Conservation (phyloP, 37 sponge, comb jelly and placozoan genomes). For the Chondrilla cf. caribensis region DNA sequence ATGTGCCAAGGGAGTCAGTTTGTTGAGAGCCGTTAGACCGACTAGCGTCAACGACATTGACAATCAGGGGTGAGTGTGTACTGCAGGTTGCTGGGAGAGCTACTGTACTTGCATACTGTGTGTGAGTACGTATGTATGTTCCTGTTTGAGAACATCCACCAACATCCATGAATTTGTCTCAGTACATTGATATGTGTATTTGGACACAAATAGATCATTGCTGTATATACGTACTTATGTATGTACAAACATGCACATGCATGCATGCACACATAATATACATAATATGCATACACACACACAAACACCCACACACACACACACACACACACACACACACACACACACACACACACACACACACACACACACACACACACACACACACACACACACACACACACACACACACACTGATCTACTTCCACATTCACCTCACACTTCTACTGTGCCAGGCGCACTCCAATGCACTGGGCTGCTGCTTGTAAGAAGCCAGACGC, state of each 20-base stretch:
- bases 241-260: too few relatives aligned
- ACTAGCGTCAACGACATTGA: constrained; percentile 62
- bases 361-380: not conserved
- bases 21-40: constrained; percentile 53
- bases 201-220: too few relatives aligned
- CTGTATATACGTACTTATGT: too few relatives aligned
- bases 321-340: not conserved
- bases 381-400: not conserved
- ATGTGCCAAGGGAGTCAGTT: constrained; percentile 54
- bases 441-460: constrained; percentile 44
- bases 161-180: too few relatives aligned
- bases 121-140: too few relatives aligned
- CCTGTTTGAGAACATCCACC: too few relatives aligned
- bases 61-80: constrained; percentile 33
- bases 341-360: not conserved
- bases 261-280: not conserved
- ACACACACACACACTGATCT: not conserved
- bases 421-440: not conserved
- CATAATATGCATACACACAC: too few relatives aligned
- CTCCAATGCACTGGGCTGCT: constrained; percentile 89
- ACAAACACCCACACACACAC: too few relatives aligned
- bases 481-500: constrained; percentile 77
- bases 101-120: too few relatives aligned
- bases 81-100: too few relatives aligned
- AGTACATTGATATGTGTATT: too few relatives aligned